These are phyloP conservation scores for Leptoteleia sp. DNA, from an alignment of 1,140 invertebrate genomes.

Conservation along the genomic window DNA sequence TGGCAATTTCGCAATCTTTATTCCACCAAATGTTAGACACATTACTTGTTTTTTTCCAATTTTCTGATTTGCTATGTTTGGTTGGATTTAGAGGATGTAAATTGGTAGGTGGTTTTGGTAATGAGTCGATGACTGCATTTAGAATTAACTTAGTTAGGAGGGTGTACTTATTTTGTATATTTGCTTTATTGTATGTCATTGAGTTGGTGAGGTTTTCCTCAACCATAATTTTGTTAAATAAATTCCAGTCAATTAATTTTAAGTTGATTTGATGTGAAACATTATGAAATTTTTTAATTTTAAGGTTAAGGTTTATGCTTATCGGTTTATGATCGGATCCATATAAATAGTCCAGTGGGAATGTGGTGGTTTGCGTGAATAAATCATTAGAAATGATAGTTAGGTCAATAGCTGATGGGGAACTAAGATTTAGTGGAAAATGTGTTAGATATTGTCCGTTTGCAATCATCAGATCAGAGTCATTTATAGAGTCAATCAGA, in stretches of 20 bases:
- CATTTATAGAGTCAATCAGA: background rate
- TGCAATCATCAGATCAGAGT: background rate
- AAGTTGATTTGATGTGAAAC: slow-evolving; percentile 2
- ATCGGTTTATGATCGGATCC: slow-evolving; percentile 4
- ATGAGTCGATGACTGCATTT: no score
- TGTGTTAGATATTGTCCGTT: background rate
- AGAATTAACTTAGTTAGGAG: no score
- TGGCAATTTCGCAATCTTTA: background rate
- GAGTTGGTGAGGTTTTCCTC: background rate
- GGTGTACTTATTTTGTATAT: no score
- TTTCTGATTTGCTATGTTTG: no score
- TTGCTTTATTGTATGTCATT: no score
- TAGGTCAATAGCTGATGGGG: no score
- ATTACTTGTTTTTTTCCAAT: slow-evolving; percentile 3
- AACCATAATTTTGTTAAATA: background rate
- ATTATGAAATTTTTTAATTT: background rate
- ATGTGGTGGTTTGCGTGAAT: no score
- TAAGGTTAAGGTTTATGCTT: background rate
- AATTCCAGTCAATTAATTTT: slow-evolving; percentile 6
- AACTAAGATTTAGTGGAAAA: no score
- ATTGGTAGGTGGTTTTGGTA: background rate
- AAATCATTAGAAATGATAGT: no score
- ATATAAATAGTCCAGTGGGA: background rate
- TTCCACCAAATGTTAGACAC: slow-evolving; percentile 16
- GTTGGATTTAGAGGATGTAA: background rate